Evolutionary conservation across 2,888 invertebrate genomes (phyloP), one percentile per base, ranked within the genome.

Genomic region (Cryptus armator): DNA sequence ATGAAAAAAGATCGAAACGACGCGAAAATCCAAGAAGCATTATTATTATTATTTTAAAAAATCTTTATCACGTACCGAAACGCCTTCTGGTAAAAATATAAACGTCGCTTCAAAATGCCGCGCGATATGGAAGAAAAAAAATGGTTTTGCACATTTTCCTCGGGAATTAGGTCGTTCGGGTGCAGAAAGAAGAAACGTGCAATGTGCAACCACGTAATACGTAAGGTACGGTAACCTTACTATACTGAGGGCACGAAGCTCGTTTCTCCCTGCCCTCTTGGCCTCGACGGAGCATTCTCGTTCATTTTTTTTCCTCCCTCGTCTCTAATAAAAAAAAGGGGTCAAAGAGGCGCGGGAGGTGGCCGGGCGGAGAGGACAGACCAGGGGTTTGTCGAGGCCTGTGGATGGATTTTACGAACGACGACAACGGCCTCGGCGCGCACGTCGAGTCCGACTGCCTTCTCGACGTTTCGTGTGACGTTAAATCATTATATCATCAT

Each of bases 171-270:
- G 84, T 84, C 84, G 80, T 71, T 37, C 44, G 66, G 48, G 51
- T 59, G 51, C 67, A 84, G 71, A 84, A 77, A 81, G 83, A 43
- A 46, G 53, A 74, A 76, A 37, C 71, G 80, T 67, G 84, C 37
- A 66, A 80, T 80, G 79, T 84, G 70, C 83, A 83, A 75, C 79
- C 64, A 75, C 83, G 75, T 79, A 75, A 70, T 79, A 75, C 75
- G 68, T 56, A 53, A 46, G 75, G 70, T 75, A 59, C 62, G 32
- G 46, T 62, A 46, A n/a, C 46, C 70, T 48, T 19, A 71, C 51
- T 14, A 43, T 29, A 74, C 9, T 43, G 19, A 46, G 46, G 32
- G 51, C 64, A 51, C 48, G 64, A 67, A 56, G 44, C 80, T 19
- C 46, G 12, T 72, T 66, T 44, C 56, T 62, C 56, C 67, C 66